These are phyloP conservation scores for Phocides pigmalion DNA, from an alignment of 1,140 invertebrate genomes.

Conservation along the genomic window DNA sequence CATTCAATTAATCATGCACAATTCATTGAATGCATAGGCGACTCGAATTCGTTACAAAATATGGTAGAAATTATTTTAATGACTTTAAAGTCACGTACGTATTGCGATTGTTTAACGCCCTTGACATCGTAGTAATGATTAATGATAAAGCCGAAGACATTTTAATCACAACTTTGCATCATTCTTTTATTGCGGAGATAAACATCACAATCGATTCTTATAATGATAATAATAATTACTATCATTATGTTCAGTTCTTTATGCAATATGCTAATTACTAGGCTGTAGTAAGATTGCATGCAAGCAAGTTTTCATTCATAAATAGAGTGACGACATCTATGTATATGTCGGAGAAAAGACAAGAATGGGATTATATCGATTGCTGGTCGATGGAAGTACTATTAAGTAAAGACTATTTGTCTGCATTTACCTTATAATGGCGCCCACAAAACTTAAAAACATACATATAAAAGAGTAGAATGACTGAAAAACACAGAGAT, in stretches of 20 bases:
- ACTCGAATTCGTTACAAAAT: not conserved
- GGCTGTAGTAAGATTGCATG: not conserved
- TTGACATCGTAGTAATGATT: conserved; percentile 6
- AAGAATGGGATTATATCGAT: too few relatives aligned
- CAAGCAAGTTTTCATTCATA: not conserved
- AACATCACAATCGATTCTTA: not conserved
- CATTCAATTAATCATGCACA: not conserved
- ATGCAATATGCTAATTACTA: not conserved
- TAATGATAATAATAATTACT: not conserved
- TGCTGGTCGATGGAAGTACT: too few relatives aligned
- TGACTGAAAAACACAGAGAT: too few relatives aligned
- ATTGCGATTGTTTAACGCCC: conserved; percentile 5
- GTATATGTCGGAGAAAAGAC: too few relatives aligned
- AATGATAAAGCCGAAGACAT: conserved; percentile 1
- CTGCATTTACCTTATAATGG: too few relatives aligned
- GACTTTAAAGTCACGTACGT: not conserved
- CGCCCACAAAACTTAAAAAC: too few relatives aligned
- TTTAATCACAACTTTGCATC: not conserved
- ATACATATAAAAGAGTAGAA: too few relatives aligned
- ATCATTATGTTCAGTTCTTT: not conserved
- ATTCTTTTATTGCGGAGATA: not conserved
- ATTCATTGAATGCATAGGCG: not conserved
- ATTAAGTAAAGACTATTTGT: too few relatives aligned
- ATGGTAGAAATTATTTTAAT: not conserved
- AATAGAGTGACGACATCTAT: too few relatives aligned